Evolutionary conservation across 2,888 invertebrate species (phyloP).

Genomic region (Drosophila testacea): DNA sequence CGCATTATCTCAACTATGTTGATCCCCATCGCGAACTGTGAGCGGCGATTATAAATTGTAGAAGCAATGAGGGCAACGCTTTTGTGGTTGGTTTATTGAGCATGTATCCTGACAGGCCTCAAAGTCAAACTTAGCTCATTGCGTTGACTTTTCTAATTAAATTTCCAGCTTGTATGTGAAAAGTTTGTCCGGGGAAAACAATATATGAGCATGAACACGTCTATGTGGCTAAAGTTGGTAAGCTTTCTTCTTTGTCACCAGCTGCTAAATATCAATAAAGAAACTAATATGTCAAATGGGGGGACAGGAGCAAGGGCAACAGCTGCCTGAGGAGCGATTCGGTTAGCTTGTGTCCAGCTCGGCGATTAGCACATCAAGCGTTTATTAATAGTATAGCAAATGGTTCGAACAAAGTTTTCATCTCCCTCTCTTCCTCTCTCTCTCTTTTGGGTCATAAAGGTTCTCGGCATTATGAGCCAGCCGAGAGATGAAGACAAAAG

Average conservation of each 20-base stretch:
- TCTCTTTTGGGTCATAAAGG: slow-evolving; percentile 48
- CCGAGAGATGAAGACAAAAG: slow-evolving; percentile 59
- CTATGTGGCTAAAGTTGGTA: slow-evolving; percentile 54
- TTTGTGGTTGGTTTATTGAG: slow-evolving; percentile 18
- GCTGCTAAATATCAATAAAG: slow-evolving; percentile 80
- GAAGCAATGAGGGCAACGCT: not conserved
- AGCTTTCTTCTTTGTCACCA: slow-evolving; percentile 50
- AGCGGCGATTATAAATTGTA: slow-evolving; percentile 35
- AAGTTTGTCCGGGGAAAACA: slow-evolving; percentile 52
- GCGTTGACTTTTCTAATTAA: slow-evolving; percentile 70
- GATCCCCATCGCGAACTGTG: slow-evolving; percentile 6
- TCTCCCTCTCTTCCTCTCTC: slow-evolving; percentile 7
- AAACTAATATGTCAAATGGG: slow-evolving; percentile 78
- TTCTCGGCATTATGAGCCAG: slow-evolving; percentile 44
- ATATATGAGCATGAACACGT: slow-evolving; percentile 47
- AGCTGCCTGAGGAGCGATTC: slow-evolving; percentile 50
- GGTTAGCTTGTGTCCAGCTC: slow-evolving; percentile 37
- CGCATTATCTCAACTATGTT: slow-evolving; percentile 9
- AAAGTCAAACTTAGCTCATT: slow-evolving; percentile 28
- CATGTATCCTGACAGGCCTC: slow-evolving; percentile 29
- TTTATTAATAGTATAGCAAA: slow-evolving; percentile 74
- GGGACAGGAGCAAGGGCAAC: slow-evolving; percentile 27
- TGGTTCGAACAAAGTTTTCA: slow-evolving; percentile 52
- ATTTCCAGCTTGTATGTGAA: slow-evolving; percentile 61
- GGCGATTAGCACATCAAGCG: slow-evolving; percentile 79